Evolutionary conservation across 2,797 vertebrate genomes (phyloP).

Genomic region (Tokudaia tokunoshimensis): DNA sequence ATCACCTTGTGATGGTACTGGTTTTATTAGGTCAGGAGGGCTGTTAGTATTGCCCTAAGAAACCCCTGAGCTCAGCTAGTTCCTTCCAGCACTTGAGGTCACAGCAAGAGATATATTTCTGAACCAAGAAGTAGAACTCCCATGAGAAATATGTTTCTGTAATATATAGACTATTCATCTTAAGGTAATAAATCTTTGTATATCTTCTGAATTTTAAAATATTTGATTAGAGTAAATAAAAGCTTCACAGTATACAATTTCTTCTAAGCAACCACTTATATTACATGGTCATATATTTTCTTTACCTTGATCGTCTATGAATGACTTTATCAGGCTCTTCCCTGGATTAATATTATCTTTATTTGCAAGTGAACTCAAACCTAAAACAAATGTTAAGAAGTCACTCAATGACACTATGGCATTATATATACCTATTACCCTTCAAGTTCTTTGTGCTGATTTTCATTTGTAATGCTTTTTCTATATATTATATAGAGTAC

Average conservation of each 20-base stretch:
- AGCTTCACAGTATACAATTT: neutral
- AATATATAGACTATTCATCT: neutral
- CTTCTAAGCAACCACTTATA: neutral
- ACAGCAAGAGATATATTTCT: neutral
- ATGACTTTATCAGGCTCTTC: neutral
- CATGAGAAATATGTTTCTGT: neutral
- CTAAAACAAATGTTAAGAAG: conserved; percentile 53
- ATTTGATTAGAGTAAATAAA: neutral
- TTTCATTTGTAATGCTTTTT: neutral
- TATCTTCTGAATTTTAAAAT: conserved; percentile 44
- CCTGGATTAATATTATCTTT: neutral
- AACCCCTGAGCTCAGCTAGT: too few species aligned
- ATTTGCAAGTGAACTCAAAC: neutral
- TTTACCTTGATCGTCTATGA: conserved; percentile 43
- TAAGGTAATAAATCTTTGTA: neutral
- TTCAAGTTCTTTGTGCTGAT: neutral
- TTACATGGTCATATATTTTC: neutral
- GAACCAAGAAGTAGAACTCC: neutral
- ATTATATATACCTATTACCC: neutral
- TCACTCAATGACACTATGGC: neutral
- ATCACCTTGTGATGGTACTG: neutral
- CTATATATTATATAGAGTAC: neutral
- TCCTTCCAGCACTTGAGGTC: neutral
- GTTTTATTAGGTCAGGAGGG: neutral
- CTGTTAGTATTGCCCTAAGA: neutral